These are phyloP conservation scores for Centrocercus urophasianus DNA, from an alignment of 2,113 vertebrate genomes.

Conservation along the genomic window DNA sequence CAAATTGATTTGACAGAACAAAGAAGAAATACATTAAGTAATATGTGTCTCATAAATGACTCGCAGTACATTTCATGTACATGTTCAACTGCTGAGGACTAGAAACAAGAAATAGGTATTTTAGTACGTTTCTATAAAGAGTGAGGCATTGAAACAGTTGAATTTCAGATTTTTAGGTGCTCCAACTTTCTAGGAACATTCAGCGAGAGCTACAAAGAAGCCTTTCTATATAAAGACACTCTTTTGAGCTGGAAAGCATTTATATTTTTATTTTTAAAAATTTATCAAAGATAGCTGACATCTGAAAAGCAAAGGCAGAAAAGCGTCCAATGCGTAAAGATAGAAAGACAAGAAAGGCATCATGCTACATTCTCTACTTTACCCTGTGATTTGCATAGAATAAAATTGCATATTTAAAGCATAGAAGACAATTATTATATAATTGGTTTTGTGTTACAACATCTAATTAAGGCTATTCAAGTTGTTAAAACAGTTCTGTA, in stretches of 20 bases:
- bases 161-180: neutral
- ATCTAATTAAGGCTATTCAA: neutral
- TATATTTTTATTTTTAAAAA: neutral
- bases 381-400: neutral
- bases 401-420: neutral
- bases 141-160: neutral
- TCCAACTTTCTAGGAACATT: neutral
- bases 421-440: neutral
- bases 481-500: neutral
- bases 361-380: neutral
- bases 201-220: neutral
- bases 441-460: fast-evolving
- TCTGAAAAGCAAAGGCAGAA: neutral
- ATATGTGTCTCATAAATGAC: neutral
- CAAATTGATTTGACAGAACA: neutral
- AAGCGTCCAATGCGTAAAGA: neutral
- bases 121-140: neutral
- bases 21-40: neutral
- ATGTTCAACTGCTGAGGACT: neutral
- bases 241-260: neutral
- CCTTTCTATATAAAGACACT: fast-evolving
- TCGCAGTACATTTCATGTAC: neutral
- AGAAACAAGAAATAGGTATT: neutral
- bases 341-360: neutral
- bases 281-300: neutral